Base-by-base conservation (phyloP, 2,888 invertebrate species). In the Subacronicta megacephala region DNA sequence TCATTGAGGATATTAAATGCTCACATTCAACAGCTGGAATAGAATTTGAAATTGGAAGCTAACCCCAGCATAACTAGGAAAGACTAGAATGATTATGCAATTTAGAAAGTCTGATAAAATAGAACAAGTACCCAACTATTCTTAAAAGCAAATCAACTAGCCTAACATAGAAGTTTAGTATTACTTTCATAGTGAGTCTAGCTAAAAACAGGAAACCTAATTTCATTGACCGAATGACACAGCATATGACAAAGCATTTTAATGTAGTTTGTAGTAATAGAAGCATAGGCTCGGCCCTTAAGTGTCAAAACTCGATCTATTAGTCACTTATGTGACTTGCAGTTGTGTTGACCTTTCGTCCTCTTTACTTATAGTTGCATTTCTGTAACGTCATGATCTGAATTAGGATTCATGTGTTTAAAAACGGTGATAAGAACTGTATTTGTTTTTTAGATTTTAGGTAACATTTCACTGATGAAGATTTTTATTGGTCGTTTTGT, bases 241-340 rank as follows among this genome's bases (percentile, higher is more conserved):
- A 59, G 67, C 67, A 41, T 16, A 66, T 59, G 40, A 58, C 18
- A 51, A 18, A 44, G 15, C n/a, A 38, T 37, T 45, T 31, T 31
- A 10, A 29, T 29, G 29, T 29, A 31, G 31, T 29, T 29, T 20
- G n/a, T 26, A 49, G 36, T 40, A 46, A 62, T 43, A 63, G 43
- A 41, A 64, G 43, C 31, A 29, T 44, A 33, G 16, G 33, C 29
- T 23, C 7, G 49, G 40, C 51, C 35, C 61, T 64, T 63, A 53
- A 62, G 64, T 74, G 81, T 76, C 79, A 62, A 75, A 81, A 80
- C 72, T 75, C 55, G 46, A 68, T 66, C 75, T 70, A 79, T 82
- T 74, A 77, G 57, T 62, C 73, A 77, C 64, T 58, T 61, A 31
- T 47, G 41, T 73, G 75, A 70, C 67, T 75, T 65, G 72, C 69